A percentile compares a stretch with the other conserved stretches of the same genome.
These are phyloP conservation scores for Pedetes capensis DNA, from an alignment of 2,113 vertebrate genomes.

Conservation along the genomic window DNA sequence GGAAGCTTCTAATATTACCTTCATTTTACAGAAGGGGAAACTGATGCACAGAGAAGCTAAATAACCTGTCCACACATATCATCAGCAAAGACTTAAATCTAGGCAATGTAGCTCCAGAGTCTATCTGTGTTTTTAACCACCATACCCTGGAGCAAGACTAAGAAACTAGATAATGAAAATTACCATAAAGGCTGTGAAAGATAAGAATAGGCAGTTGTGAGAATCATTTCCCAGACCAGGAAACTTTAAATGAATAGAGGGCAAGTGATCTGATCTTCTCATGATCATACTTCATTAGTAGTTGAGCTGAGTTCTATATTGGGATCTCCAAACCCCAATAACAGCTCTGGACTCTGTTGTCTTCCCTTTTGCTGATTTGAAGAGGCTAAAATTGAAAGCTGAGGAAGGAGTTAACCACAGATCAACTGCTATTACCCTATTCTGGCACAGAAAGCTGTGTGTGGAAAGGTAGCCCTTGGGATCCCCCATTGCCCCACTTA, in stretches of 20 bases:
- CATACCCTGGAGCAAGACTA: not conserved
- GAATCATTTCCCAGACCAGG: not conserved
- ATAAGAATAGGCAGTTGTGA: not conserved
- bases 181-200: not conserved
- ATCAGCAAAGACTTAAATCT: not conserved
- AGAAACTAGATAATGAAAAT: not conserved
- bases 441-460: not conserved
- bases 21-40: not conserved
- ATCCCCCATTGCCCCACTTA: not conserved
- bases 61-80: not conserved
- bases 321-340: not conserved
- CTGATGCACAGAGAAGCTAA: not conserved
- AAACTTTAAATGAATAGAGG: not conserved
- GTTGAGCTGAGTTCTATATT: not conserved
- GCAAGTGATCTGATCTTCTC: not conserved
- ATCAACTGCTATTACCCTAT: not conserved
- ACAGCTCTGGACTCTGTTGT: not conserved
- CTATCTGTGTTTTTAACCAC: not conserved
- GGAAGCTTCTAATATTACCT: not conserved
- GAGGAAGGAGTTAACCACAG: not conserved
- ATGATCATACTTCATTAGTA: not conserved
- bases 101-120: not conserved
- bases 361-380: not conserved
- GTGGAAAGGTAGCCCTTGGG: not conserved
- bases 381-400: not conserved